These are phyloP conservation scores for Drosophila varians DNA, from an alignment of 1,140 invertebrate genomes.

Conservation along the genomic window DNA sequence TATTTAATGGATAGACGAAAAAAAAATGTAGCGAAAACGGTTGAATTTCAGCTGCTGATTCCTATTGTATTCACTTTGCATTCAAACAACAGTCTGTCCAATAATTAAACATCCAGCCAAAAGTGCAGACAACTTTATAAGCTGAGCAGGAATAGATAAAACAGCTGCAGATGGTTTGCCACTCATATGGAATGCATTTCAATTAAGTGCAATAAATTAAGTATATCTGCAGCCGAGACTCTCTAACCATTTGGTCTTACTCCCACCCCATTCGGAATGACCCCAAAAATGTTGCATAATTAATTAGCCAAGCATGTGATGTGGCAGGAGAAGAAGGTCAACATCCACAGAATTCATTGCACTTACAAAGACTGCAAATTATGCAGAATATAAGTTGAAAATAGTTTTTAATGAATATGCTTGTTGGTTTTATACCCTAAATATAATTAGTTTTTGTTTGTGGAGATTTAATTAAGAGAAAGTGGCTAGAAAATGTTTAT, in stretches of 20 bases:
- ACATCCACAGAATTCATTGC: constrained; percentile 16
- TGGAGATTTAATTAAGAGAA: neutral
- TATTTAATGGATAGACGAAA: neutral
- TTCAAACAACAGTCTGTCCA: constrained; percentile 7
- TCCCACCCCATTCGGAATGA: constrained; percentile 3
- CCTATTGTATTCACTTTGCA: constrained; percentile 3
- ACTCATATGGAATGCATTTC: constrained; percentile 55
- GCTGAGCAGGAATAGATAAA: constrained; percentile 6
- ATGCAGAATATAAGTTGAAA: constrained; percentile 40
- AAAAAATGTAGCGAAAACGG: neutral
- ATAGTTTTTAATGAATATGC: constrained; percentile 2
- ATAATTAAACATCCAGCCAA: constrained; percentile 13
- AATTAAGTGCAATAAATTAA: constrained; percentile 71
- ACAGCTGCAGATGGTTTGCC: constrained; percentile 18
- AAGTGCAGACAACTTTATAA: constrained; percentile 30
- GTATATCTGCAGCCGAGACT: constrained; percentile 18
- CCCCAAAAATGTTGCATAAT: constrained; percentile 45
- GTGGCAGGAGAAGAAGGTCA: constrained; percentile 33
- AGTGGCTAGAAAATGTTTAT: neutral
- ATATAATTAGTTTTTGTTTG: neutral
- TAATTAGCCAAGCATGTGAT: constrained; percentile 45
- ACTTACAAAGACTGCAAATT: constrained; percentile 36
- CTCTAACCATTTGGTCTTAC: constrained; percentile 6
- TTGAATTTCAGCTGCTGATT: neutral
- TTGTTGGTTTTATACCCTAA: neutral